Percentiles rank a stretch among this genome's conserved stretches.
Conservation (phyloP, 2,113 vertebrate genomes). For the Corapipo altera region DNA sequence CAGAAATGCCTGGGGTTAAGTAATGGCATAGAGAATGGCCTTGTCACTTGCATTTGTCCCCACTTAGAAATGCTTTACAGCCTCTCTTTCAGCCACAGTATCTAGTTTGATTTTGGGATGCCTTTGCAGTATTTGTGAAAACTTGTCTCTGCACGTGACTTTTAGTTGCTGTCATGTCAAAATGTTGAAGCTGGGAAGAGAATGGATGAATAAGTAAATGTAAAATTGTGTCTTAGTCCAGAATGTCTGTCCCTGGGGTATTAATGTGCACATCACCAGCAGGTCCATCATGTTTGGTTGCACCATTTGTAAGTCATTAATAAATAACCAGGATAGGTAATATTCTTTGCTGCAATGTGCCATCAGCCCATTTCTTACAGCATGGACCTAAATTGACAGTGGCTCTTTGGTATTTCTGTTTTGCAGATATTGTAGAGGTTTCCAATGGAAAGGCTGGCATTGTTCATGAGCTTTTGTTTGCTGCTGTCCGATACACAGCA, state of each 20-base stretch:
- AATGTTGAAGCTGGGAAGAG: background rate
- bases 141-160: background rate
- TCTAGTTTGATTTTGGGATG: background rate
- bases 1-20: background rate
- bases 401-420: background rate
- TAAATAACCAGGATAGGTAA: slow-evolving; percentile 34
- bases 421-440: slow-evolving; percentile 10
- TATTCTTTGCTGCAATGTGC: background rate
- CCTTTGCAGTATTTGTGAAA: background rate
- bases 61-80: background rate
- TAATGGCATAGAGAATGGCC: background rate
- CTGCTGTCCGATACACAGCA: slow-evolving; percentile 19
- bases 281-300: background rate
- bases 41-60: background rate
- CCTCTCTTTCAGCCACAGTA: background rate
- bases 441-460: slow-evolving; percentile 41
- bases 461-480: slow-evolving; percentile 14
- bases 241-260: background rate
- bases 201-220: background rate
- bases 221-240: background rate
- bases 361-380: background rate
- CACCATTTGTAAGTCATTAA: slow-evolving; percentile 9
- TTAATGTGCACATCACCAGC: background rate
- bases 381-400: background rate
- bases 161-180: background rate